Evolutionary conservation across 2,888 invertebrate species (phyloP), one percentile per base, ranked within the genome.

Genomic region (Eupithecia abbreviata): DNA sequence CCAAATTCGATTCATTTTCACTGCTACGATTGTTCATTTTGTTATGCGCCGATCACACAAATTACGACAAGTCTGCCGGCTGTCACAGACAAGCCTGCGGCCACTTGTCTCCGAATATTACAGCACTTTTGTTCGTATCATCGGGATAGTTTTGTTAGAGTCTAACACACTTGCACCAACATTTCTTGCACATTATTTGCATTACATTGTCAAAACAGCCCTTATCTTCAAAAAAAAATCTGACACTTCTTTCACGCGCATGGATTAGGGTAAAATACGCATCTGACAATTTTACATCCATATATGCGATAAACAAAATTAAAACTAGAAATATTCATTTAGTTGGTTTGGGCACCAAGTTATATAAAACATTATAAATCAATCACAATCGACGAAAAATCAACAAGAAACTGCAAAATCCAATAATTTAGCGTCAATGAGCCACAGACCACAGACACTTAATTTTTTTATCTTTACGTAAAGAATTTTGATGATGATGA

Each of bases 1-100:
- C 92, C 90, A 94, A 91, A 93, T 93, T 94, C 85, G 90, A 90
- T 91, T 94, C 92, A 92, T 93, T 93, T 86, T 91, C 92, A 88
- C 91, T 89, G 90, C 89, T 92, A 87, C 93, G 93, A 93, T 89
- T 94, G 93, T 94, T 93, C 94, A 94, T 94, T 91, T 93, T 94
- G 91, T 88, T 84, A 84, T 85, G 84, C 87, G 85, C 88, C 89
- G 87, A 89, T 87, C 84, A 85, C 87, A 85, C 88, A 86, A 86
- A 87, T 85, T 86, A 89, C 86, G 93, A 93, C 92, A 84, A 93
- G 93, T 92, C 93, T 85, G 88, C 93, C 94, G 94, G 94, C 93
- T 93, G 94, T 93, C 93, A 91, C 90, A 89, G 75, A 77, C 79
- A 73, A 80, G 76, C 79, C 78, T 70, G 75, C 79, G 73, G 78